Base-by-base conservation (phyloP, 2,113 vertebrate species). In the Nothobranchius kuhntae region DNA sequence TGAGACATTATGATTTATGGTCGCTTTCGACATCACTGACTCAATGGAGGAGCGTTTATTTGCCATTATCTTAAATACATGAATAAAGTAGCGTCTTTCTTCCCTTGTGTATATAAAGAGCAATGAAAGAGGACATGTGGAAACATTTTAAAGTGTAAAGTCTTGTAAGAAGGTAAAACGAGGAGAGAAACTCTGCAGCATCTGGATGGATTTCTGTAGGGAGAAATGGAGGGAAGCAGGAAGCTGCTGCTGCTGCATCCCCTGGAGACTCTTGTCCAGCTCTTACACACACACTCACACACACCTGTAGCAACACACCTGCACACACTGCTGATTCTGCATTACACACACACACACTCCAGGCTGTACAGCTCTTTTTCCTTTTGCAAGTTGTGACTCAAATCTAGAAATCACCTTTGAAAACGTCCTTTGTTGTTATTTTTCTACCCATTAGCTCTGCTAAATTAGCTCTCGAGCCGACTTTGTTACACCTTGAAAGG, bases 181-280 rank as follows among this genome's bases (percentile, higher is more conserved):
- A 68, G 62, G 72, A 72, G 63, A 55, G 80, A 70, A 72, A 59
- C 72, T 78, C 77, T 77, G 66, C 83, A 65, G 85, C 62, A 68
- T 68, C 69, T 83, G 76, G 72, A 83, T 80, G 77, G 73, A 86
- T 88, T 89, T 83, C 80, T 81, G 71, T 58, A 58, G 83, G 72
- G 82, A 81, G 77, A 47, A 3, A 78, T 48, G 13, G 24, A 77
- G 74, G 80, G 72, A 53, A 71, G 78, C 70, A 71, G 73, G 82
- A 78, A 73, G 61, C 76, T 69, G 66, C 80, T 75, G 58, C 71
- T 65, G 58, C 71, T 65, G 59, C 65, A 51, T 73, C 82, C 78
- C 84, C 76, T 74, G 10, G 65, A 84, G 80, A 67, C 69, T 73
- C 35, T 57, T n/a, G 64, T 44, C 30, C 48, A 2, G 5, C 47